Base-by-base conservation (phyloP, 2,113 vertebrate genomes). In the Helogale parvula region DNA sequence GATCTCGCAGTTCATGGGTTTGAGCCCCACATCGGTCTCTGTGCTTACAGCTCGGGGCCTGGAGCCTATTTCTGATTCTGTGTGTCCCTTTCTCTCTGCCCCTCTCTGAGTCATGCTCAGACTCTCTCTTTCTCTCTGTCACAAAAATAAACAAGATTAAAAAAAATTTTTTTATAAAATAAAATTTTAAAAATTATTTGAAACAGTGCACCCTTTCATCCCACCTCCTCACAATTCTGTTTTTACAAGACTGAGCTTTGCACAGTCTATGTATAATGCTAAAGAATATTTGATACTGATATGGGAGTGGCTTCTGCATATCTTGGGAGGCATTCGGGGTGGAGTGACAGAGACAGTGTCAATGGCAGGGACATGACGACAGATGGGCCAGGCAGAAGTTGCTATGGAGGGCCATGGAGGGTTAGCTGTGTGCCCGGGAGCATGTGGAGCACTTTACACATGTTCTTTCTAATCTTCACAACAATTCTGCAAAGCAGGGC, bases 201-300 rank as follows among this genome's bases (percentile, higher is more conserved):
- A 79, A 92, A 80, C 35, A 91, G 69, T 29, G 3, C 68, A 93
- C 23, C 69, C 31, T 90, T 94, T 92, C 52, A 92, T 89, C 52
- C 9, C 14, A 76, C 45, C 14, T 92, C 41, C 27, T 76, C 90
- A 81, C 11, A 29, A 88, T 86, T 92, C 33, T 85, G 35, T 31
- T 77, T 54, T 85, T 45, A 69, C 35, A 88, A 50, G 57, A 45
- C 33, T 71, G 66, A 41, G 12, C 60, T 76, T 88, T 71, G 21
- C 41, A 90, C 3, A 25, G 77, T 93, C 1, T 60, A 89, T 83
- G 15, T 25, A 68, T 52, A 31, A 85, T 88, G n/a, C 65, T 33
- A 66, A 93, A 81, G 15, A 79, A 47, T 38, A 27, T 63, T 16
- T 38, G 38, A 82, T 45, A 8, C 45, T 35, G 12, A 35, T 31